Conservation (phyloP, 2,888 invertebrate species). For the Neoascia interrupta region DNA sequence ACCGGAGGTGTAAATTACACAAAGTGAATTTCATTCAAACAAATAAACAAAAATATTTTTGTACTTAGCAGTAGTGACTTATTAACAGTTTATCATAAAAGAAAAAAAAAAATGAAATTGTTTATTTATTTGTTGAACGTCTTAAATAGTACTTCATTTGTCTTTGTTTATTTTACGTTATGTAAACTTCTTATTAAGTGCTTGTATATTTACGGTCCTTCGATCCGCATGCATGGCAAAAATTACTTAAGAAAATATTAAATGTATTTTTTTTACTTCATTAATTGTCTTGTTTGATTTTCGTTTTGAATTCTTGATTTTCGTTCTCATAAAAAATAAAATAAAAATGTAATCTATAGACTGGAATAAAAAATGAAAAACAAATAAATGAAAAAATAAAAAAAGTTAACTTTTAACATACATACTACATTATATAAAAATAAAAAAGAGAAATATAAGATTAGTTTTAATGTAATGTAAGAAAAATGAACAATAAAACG, state of each 20-base stretch:
- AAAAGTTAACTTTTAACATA: too few species aligned
- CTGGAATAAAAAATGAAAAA: conserved; percentile 60
- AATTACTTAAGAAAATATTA: neutral
- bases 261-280: too few species aligned
- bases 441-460: conserved; percentile 44
- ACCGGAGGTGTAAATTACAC: conserved; percentile 26
- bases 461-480: conserved; percentile 52
- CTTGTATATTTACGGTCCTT: conserved; percentile 65
- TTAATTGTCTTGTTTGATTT: conserved; percentile 51
- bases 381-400: conserved; percentile 42
- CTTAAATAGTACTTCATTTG: conserved; percentile 56
- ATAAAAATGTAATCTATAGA: conserved; percentile 62
- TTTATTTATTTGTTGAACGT: conserved; percentile 62
- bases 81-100: conserved; percentile 44
- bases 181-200: neutral
- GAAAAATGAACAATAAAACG: conserved; percentile 61
- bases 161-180: conserved; percentile 24
- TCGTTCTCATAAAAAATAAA: conserved; percentile 57
- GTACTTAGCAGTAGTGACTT: conserved; percentile 66
- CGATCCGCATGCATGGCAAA: conserved; percentile 1
- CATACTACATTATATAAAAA: too few species aligned
- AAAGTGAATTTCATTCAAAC: conserved; percentile 26
- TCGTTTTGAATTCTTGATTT: conserved; percentile 67
- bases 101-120: conserved; percentile 18
- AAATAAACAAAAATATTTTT: conserved; percentile 61